Percentiles rank a stretch among this genome's conserved stretches.
Evolutionary conservation across 92 coral and sea anemone species (phyloP).

Genomic region (Micromussa lordhowensis): DNA sequence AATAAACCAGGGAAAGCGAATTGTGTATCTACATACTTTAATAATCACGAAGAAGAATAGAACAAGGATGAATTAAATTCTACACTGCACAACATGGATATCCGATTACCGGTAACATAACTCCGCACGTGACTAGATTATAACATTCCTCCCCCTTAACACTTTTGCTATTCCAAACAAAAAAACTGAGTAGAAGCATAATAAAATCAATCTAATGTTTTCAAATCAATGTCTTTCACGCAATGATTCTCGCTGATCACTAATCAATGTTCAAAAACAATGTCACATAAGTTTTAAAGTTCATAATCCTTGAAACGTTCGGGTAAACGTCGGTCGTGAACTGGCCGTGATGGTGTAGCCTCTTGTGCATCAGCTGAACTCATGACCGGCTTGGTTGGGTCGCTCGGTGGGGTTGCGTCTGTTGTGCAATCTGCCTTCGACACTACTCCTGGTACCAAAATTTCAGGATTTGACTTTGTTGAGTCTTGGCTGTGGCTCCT

Average conservation of each 20-base stretch:
- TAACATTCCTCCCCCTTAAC: too few species aligned
- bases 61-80: too few species aligned
- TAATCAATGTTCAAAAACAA: not conserved
- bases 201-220: not conserved
- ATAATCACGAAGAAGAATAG: too few species aligned
- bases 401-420: not conserved
- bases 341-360: conserved; percentile 5
- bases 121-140: too few species aligned
- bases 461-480: conserved; percentile 3
- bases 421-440: too few species aligned
- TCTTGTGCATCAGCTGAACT: conserved; percentile 1
- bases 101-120: too few species aligned
- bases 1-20: too few species aligned
- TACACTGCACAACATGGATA: too few species aligned
- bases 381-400: not conserved
- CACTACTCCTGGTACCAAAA: not conserved
- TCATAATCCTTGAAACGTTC: conserved; percentile 37
- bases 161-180: too few species aligned
- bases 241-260: not conserved
- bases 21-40: too few species aligned
- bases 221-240: not conserved
- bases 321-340: conserved; percentile 15
- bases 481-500: conserved; percentile 3
- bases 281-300: conserved; percentile 3
- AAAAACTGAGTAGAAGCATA: too few species aligned